Evolutionary conservation across 1,140 invertebrate genomes (phyloP).

Genomic region (Polypedilum vanderplanki): DNA sequence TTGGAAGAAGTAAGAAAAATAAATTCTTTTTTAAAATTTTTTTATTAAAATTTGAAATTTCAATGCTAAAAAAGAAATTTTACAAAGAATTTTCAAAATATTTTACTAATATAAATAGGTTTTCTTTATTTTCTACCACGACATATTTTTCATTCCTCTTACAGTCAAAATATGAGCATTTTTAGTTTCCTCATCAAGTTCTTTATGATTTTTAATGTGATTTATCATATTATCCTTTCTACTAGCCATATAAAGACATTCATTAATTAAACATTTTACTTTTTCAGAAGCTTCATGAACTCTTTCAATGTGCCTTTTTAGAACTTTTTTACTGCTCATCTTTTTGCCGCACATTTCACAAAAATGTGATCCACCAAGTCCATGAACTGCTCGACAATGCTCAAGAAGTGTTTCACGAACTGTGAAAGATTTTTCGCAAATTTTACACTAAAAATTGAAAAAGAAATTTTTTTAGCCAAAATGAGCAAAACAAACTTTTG

Average conservation of each 20-base stretch:
- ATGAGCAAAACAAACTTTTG: no score
- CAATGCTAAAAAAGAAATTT: no score
- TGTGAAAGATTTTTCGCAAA: neutral
- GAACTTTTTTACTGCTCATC: neutral
- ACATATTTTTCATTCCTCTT: neutral
- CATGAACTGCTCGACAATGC: neutral
- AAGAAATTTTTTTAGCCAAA: no score
- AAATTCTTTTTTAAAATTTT: no score
- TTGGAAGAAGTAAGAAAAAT: no score
- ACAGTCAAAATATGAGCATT: neutral
- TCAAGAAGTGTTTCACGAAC: neutral
- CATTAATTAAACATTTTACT: neutral
- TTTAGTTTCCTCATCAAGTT: neutral
- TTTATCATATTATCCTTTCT: neutral
- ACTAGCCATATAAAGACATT: neutral
- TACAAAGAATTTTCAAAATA: no score
- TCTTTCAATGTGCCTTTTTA: neutral
- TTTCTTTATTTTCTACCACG: neutral
- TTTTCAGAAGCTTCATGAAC: neutral
- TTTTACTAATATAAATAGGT: no score
- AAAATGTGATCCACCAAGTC: neutral
- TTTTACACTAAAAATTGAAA: neutral
- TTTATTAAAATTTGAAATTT: no score
- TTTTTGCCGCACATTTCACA: neutral
- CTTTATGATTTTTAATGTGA: neutral